These are phyloP conservation scores for Drosophila insularis DNA, from an alignment of 1,140 invertebrate genomes.

Conservation along the genomic window DNA sequence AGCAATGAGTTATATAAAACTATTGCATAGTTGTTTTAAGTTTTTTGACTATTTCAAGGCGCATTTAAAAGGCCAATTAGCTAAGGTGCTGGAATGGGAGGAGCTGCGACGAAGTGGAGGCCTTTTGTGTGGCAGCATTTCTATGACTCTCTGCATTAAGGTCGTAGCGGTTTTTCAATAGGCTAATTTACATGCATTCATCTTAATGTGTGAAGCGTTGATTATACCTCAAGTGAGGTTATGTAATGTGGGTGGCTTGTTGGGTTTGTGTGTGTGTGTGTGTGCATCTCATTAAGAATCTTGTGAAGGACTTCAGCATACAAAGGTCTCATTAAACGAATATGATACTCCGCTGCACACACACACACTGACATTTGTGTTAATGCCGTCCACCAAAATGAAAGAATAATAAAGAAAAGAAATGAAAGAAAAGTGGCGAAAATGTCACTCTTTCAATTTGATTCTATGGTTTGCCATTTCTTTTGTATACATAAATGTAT, in stretches of 20 bases:
- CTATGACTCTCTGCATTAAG: background rate
- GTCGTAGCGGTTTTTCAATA: conserved; percentile 18
- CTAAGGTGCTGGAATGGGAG: conserved; percentile 28
- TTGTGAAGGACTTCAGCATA: conserved; percentile 9
- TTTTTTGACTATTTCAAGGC: conserved; percentile 62
- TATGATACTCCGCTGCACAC: background rate
- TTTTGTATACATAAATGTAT: background rate
- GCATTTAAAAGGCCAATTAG: conserved; percentile 38
- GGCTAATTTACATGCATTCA: conserved; percentile 11
- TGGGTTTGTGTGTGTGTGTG: too few species aligned
- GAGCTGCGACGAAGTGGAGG: conserved; percentile 4
- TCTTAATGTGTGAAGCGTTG: conserved; percentile 1
- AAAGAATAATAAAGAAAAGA: conserved; percentile 5
- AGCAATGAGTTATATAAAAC: background rate
- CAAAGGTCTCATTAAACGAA: conserved; percentile 47
- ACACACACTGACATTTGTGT: background rate
- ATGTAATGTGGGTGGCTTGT: background rate
- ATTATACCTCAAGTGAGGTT: conserved; percentile 1
- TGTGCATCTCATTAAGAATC: conserved; percentile 44
- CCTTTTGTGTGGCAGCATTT: conserved; percentile 21
- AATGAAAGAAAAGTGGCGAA: conserved; percentile 2
- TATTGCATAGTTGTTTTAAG: background rate
- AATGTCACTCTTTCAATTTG: conserved; percentile 21
- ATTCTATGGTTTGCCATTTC: conserved; percentile 18
- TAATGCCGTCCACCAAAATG: background rate